Evolutionary conservation across 2,888 invertebrate species (phyloP).

Genomic region (Torymus auratus): DNA sequence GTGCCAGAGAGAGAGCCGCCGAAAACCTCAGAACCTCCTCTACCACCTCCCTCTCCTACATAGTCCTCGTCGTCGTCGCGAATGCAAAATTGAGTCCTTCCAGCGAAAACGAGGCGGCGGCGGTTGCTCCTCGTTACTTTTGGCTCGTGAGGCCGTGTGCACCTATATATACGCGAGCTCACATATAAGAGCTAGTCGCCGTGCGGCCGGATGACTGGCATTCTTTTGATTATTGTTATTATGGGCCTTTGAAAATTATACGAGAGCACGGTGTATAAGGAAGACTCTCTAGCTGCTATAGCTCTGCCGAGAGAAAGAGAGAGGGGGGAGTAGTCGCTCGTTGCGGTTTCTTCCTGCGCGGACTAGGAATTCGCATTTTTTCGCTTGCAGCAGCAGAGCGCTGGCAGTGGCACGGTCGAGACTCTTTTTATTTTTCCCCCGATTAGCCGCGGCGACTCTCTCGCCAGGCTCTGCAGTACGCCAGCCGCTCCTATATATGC

Average conservation of each 20-base stretch:
- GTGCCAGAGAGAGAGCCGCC: slow-evolving; percentile 8
- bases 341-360: slow-evolving; percentile 46
- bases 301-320: slow-evolving; percentile 5
- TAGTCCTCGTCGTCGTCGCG: background rate
- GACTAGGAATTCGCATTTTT: slow-evolving; percentile 44
- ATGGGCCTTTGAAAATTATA: slow-evolving; percentile 55
- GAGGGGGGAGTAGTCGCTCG: background rate
- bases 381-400: background rate
- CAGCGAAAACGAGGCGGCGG: background rate
- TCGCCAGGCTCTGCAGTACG: background rate
- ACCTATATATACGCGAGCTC: background rate
- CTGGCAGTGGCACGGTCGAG: background rate
- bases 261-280: slow-evolving; percentile 16
- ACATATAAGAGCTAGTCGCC: background rate
- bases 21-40: background rate
- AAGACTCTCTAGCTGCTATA: no score
- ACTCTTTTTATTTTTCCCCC: slow-evolving; percentile 27
- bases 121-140: slow-evolving; percentile 20
- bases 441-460: slow-evolving; percentile 14
- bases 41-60: no score
- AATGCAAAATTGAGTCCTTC: slow-evolving; percentile 46
- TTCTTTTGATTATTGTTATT: slow-evolving; percentile 57
- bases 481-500: no score
- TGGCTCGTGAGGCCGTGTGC: slow-evolving; percentile 18
- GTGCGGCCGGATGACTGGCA: slow-evolving; percentile 55